Evolutionary conservation across 2,888 invertebrate species (phyloP).

Genomic region (Agrochola macilenta): DNA sequence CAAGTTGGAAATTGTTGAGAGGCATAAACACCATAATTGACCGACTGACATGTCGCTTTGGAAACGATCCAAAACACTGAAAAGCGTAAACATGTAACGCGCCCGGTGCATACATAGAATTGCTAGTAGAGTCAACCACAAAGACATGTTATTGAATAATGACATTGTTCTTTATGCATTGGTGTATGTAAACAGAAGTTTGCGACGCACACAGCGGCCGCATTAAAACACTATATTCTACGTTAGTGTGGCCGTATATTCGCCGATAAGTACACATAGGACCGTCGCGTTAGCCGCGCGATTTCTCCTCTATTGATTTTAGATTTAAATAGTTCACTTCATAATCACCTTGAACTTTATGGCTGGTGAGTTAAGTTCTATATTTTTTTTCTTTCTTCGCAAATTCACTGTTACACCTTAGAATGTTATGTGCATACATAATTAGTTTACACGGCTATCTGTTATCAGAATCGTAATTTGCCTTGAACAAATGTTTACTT

Average conservation of each 20-base stretch:
- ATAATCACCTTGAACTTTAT: slow-evolving; percentile 86
- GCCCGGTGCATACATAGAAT: slow-evolving; percentile 77
- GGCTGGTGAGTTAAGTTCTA: slow-evolving; percentile 83
- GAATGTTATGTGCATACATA: slow-evolving; percentile 62
- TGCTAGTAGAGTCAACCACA: slow-evolving; percentile 70
- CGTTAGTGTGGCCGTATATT: slow-evolving; percentile 77
- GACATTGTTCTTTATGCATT: slow-evolving; percentile 83
- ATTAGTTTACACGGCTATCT: slow-evolving; percentile 67
- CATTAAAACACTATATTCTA: slow-evolving; percentile 67
- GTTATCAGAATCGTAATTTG: slow-evolving; percentile 71
- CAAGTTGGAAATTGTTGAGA: slow-evolving; percentile 49
- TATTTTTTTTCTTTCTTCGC: slow-evolving; percentile 51
- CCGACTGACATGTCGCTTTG: slow-evolving; percentile 62
- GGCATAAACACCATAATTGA: slow-evolving; percentile 60
- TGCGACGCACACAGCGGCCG: slow-evolving; percentile 72
- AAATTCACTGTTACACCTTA: slow-evolving; percentile 54
- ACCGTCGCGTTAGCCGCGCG: slow-evolving; percentile 80
- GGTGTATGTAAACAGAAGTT: slow-evolving; percentile 83
- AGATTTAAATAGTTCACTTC: slow-evolving; percentile 78
- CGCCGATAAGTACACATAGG: slow-evolving; percentile 83
- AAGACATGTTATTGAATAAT: slow-evolving; percentile 82
- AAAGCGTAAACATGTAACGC: slow-evolving; percentile 65
- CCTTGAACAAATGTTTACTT: slow-evolving; percentile 74
- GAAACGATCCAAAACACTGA: slow-evolving; percentile 73
- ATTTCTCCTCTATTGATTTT: slow-evolving; percentile 88